Evolutionary conservation across 1,140 invertebrate species (phyloP), one percentile per base, ranked within the genome.

Genomic region (Caenorhabditis elegans): DNA sequence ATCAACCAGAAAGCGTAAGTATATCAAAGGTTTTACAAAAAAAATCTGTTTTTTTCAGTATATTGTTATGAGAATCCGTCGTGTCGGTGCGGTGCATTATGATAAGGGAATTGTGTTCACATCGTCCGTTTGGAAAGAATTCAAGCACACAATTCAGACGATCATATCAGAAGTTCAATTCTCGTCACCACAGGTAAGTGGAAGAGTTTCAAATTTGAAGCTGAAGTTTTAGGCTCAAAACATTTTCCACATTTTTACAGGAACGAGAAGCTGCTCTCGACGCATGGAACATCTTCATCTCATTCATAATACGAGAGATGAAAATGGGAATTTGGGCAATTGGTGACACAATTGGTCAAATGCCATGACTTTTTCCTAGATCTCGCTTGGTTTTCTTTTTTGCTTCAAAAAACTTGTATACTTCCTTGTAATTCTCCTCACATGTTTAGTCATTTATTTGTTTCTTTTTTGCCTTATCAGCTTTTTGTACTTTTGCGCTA

Each of bases 241-340:
- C 28, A n/a, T n/a, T n/a, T n/a, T 17, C 8, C 13, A 24, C 17
- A 22, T 10, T 46, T 83, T 83, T 22, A 5, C 36, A 83, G 82
- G 77, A 83, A 26, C 82, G 82, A 31, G 82, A 83, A 47, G 48
- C 77, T 4, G 82, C 76, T 8, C 26, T 79, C 3, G 82, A 83
- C 5, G 77, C 39, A 13, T 83, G 82, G 82, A 79, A 70, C 34
- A 77, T 70, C 5, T 83, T 83, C 49, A 83, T 83, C 46, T 83
- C 82, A 4, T 83, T 79, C 60, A 83, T 83, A 19, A 83, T 83
- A 19, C 80, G 80, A 13, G 80, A 81, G 47, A 81, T 81, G 80
- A 81, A 81, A 60, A 76, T 81, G 80, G 80, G 80, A 17, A 76
- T 36, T 10, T 81, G 80, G 80, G 80, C 80, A 15, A 79, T 79